Evolutionary conservation across 2,113 vertebrate species (phyloP).

Genomic region (Elachura formosa): DNA sequence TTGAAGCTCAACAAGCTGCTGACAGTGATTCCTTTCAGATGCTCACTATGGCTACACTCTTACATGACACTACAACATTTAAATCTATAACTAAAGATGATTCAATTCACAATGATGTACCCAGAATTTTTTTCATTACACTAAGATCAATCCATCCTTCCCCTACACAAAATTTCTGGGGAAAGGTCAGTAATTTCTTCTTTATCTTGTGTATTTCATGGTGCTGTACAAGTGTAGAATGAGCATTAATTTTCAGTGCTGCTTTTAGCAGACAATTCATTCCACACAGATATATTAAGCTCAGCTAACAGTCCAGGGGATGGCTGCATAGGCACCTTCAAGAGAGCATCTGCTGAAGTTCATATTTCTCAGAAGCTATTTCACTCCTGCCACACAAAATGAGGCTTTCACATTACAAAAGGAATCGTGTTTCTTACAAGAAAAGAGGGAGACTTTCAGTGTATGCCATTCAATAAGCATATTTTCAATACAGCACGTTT

Average conservation of each 20-base stretch:
- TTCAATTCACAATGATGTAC: neutral
- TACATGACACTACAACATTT: neutral
- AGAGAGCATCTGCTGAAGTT: neutral
- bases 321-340: neutral
- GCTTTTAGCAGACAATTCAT: neutral
- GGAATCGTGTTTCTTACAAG: neutral
- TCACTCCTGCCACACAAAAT: neutral
- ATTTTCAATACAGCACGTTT: neutral
- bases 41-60: neutral
- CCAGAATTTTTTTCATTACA: neutral
- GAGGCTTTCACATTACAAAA: neutral
- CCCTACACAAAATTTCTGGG: neutral
- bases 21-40: neutral
- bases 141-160: neutral
- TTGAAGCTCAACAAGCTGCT: neutral
- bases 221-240: neutral
- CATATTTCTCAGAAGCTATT: neutral
- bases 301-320: neutral
- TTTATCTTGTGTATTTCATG: neutral
- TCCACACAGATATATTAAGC: neutral
- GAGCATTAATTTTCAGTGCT: neutral
- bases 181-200: neutral
- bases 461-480: neutral
- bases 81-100: neutral
- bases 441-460: neutral